A percentile compares a stretch with the other conserved stretches of the same genome.
Evolutionary conservation across 2,113 vertebrate species (phyloP).

Genomic region (Gracilinanus agilis): DNA sequence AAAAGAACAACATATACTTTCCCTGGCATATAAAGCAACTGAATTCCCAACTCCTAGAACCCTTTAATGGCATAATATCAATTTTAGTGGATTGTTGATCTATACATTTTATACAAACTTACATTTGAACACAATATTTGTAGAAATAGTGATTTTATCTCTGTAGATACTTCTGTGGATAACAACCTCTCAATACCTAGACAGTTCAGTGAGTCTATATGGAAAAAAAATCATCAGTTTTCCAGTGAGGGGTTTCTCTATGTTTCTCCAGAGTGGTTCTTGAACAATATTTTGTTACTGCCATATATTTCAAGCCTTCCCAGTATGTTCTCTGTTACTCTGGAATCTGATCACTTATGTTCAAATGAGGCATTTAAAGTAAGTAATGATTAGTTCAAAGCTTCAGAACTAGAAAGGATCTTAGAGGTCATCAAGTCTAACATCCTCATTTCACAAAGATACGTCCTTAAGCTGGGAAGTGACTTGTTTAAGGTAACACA

Average conservation of each 20-base stretch:
- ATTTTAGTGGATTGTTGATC: not conserved
- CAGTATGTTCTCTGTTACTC: not conserved
- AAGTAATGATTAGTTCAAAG: not conserved
- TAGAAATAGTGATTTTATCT: not conserved
- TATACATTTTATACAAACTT: not conserved
- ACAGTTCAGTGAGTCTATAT: not conserved
- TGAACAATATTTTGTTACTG: not conserved
- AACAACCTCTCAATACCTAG: not conserved
- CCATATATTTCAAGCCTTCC: not conserved
- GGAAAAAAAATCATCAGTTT: not conserved
- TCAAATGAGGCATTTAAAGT: not conserved
- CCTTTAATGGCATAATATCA: not conserved
- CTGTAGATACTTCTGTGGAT: not conserved
- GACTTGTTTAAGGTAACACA: not conserved
- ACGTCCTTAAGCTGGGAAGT: not conserved
- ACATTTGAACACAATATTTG: not conserved
- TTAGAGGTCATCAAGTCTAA: not conserved
- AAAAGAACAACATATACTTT: not conserved
- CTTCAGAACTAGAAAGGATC: not conserved
- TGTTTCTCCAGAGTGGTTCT: not conserved
- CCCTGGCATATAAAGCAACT: not conserved
- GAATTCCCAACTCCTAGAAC: not conserved
- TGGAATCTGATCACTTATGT: not conserved
- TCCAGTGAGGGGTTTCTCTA: not conserved
- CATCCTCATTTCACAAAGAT: not conserved